phyloP scores from a whole-genome alignment of 1,140 invertebrate species.

The Odontomachus brunneus region DNA sequence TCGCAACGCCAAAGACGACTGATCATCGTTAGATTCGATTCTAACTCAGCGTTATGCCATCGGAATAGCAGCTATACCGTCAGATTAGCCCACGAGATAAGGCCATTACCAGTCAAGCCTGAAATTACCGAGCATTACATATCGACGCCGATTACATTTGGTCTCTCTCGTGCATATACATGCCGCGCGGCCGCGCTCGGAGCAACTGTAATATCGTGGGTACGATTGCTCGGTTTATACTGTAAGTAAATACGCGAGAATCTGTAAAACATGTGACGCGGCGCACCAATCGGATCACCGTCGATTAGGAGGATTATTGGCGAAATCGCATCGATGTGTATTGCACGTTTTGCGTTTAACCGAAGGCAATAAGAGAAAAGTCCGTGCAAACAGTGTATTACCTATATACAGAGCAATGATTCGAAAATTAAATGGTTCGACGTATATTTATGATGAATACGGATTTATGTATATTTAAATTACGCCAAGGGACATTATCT shows the following conservation, averaged over 20 bases:
- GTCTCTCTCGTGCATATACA: neutral
- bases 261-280: neutral
- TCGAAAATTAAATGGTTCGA: neutral
- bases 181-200: neutral
- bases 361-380: neutral
- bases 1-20: slow-evolving; percentile 26
- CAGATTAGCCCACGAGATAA: slow-evolving; percentile 64
- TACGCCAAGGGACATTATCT: neutral
- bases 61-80: slow-evolving; percentile 34
- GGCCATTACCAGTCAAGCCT: slow-evolving; percentile 57
- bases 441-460: neutral
- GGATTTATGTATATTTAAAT: neutral
- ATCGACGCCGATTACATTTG: slow-evolving; percentile 64
- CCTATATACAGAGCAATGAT: neutral
- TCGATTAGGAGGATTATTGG: slow-evolving; percentile 35
- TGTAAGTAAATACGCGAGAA: slow-evolving; percentile 37
- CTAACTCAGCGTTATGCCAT: slow-evolving; percentile 61
- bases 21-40: slow-evolving; percentile 67
- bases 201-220: neutral
- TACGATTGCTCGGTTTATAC: slow-evolving; percentile 56
- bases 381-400: neutral
- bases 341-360: neutral
- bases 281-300: slow-evolving; percentile 23
- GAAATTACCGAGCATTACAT: slow-evolving; percentile 70
- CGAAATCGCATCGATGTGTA: neutral